These are phyloP conservation scores for Synchiropus splendidus DNA, from an alignment of 2,113 vertebrate species.

Conservation along the genomic window DNA sequence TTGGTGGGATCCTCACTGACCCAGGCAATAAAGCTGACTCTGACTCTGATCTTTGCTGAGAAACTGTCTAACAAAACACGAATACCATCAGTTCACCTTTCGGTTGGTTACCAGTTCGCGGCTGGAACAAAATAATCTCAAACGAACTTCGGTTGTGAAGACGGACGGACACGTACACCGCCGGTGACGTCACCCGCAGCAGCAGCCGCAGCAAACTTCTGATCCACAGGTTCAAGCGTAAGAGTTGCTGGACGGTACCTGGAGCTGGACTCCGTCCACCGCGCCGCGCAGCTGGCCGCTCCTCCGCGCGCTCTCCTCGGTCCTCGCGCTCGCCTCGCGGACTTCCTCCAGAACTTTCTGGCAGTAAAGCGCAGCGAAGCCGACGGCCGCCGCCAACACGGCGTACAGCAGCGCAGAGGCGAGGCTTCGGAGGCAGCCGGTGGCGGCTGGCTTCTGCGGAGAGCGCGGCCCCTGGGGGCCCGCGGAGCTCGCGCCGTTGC, in stretches of 20 bases:
- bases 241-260: conserved; percentile 47
- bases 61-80: no score
- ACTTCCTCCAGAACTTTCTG: conserved; percentile 60
- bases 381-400: conserved; percentile 46
- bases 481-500: conserved; percentile 7
- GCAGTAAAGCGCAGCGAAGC: conserved; percentile 50
- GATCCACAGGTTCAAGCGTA: no score
- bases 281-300: conserved; percentile 33
- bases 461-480: conserved; percentile 28
- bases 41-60: no score
- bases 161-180: no score
- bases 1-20: no score
- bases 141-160: no score
- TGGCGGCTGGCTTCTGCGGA: conserved; percentile 6
- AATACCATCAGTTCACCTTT: no score
- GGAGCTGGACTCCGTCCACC: conserved; percentile 50
- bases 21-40: no score
- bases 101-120: no score
- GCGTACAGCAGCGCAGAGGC: conserved; percentile 41
- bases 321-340: conserved; percentile 17
- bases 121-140: no score
- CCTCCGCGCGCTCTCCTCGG: conserved; percentile 36
- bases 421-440: conserved; percentile 30
- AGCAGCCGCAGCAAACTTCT: no score
- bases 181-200: not conserved